phyloP scores from a whole-genome alignment of 1,140 invertebrate species.

The Brachionus manjavacas region DNA sequence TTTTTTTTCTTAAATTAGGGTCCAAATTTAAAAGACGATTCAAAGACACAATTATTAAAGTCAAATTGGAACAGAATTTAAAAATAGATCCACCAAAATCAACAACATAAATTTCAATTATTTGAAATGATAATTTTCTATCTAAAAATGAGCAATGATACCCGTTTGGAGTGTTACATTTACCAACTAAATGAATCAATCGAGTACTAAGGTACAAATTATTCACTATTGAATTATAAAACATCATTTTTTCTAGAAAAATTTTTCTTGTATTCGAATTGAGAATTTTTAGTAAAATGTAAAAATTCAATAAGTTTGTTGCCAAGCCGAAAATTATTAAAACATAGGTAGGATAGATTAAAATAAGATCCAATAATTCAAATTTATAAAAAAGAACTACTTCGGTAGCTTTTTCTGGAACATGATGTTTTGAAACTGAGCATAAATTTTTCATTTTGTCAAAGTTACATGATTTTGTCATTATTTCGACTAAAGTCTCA shows the following conservation, averaged over 20 bases:
- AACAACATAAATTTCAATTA: conserved; percentile 9
- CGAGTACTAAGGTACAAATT: not conserved
- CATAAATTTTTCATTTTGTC: not conserved
- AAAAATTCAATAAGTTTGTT: not conserved
- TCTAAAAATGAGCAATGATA: not conserved
- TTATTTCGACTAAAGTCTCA: not conserved
- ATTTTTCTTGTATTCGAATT: not conserved
- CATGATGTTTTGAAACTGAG: not conserved
- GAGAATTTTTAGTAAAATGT: not conserved
- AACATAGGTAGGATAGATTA: not conserved
- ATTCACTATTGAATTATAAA: not conserved
- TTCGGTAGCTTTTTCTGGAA: not conserved
- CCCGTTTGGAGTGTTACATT: not conserved
- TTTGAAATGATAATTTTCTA: not conserved
- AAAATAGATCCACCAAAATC: not conserved
- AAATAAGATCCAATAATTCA: not conserved
- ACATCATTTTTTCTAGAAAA: not conserved
- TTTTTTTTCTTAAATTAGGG: not conserved
- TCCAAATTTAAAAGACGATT: not conserved
- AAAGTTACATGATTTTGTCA: not conserved
- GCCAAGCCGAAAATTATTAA: not conserved
- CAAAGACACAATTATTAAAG: not conserved
- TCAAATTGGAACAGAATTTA: not conserved
- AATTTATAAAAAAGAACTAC: not conserved
- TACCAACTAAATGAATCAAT: not conserved